These are phyloP conservation scores for Automeris io DNA, from an alignment of 2,888 invertebrate species.

Conservation along the genomic window DNA sequence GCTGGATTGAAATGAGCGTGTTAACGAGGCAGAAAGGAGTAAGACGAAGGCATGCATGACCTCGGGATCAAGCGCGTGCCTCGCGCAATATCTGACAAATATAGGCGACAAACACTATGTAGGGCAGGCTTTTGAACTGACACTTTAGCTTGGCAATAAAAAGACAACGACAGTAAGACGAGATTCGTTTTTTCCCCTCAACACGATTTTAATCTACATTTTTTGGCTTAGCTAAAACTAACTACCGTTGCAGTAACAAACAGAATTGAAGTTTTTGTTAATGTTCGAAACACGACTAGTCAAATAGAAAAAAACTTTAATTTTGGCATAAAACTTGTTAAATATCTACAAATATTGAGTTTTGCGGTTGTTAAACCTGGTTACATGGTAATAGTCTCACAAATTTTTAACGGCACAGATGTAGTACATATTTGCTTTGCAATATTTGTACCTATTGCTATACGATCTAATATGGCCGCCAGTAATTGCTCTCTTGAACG, in stretches of 20 bases:
- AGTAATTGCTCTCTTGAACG: slow-evolving; percentile 62
- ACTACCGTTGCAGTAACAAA: not conserved
- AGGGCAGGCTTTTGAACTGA: slow-evolving; percentile 24
- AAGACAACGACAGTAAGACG: slow-evolving; percentile 7
- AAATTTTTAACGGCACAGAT: slow-evolving; percentile 44
- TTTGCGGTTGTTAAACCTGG: slow-evolving; percentile 4
- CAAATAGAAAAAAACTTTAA: not conserved
- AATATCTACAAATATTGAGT: slow-evolving; percentile 1
- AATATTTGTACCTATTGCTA: slow-evolving; percentile 31
- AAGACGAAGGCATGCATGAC: slow-evolving; percentile 43
- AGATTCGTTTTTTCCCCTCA: not conserved
- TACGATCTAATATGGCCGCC: slow-evolving; percentile 36
- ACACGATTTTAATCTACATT: slow-evolving; percentile 2
- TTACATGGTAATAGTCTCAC: not conserved
- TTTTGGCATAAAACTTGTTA: not conserved
- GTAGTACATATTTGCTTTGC: slow-evolving; percentile 14
- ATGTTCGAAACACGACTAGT: not conserved
- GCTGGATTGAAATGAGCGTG: slow-evolving; percentile 40
- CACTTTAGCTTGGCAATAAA: slow-evolving; percentile 10
- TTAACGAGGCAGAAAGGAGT: slow-evolving; percentile 49
- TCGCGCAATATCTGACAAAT: slow-evolving; percentile 34
- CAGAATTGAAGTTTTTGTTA: not conserved
- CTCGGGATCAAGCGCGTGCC: slow-evolving; percentile 50
- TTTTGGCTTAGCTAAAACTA: not conserved
- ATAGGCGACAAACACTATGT: slow-evolving; percentile 40